Base-by-base conservation (phyloP, 2,113 vertebrate genomes). In the Channa maculata region DNA sequence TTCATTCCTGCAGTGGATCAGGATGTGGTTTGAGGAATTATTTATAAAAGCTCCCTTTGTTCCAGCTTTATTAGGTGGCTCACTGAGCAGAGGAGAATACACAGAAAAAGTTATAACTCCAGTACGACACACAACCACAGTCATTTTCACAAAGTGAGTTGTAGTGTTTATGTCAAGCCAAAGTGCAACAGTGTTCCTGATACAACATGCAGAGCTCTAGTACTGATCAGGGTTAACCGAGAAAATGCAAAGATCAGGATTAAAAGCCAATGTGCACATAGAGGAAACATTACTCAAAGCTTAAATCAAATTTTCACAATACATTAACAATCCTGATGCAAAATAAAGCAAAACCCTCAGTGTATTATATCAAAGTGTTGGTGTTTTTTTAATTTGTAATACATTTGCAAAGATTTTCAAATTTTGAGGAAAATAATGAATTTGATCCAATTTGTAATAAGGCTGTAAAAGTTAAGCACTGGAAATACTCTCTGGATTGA, bases 1-100 rank as follows among this genome's bases (percentile, higher is more conserved):
- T 73, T 97, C 91, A 2, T 99, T 98, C 69, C 91, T 94, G 92
- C 96, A 99, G 39, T 65, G 69, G 75, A 99, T 95, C 33, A 90
- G 87, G 9, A 98, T 92, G 3, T 95, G 83, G 83, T 99, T 99
- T 53, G 97, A 90, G 54, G 92, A 96, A 71, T 99, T 5, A 0
- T 60, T 50, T 4, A 96, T 12, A 0, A 92, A 0, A 0, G 41
- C 46, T 80, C 97, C 97, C 88, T 95, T 96, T 0, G 68, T 89
- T 24, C 85, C 94, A 0, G 72, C 70, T 82, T 97, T 97, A 0
- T 73, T 14, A 15, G 88, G 15, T 0, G 78, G 79, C 2, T 85
- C 77, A 49, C 97, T 99, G 67, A 45, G 44, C 9, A 33, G 79
- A 80, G 50, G 64, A 90, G 24, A 24, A 24, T 24, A 90, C 5